Evolutionary conservation across 2,797 vertebrate genomes (phyloP), one percentile per base, ranked within the genome.

Genomic region (Sebastes minor): DNA sequence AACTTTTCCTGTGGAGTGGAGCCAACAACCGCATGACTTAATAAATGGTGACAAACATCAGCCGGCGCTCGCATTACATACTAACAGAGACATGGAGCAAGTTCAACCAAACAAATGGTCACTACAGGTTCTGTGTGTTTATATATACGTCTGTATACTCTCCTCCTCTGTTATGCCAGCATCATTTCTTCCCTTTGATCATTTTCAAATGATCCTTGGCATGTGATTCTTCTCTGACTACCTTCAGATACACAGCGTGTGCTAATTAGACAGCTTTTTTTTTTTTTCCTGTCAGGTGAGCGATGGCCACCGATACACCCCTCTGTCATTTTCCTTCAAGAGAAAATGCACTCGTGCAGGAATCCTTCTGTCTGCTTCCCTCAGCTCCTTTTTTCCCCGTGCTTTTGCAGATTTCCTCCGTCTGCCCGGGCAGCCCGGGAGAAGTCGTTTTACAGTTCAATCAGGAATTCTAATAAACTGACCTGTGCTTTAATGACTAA

Each of bases 391-490:
- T 86, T 81, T 59, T 71, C 84, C 74, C 84, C 82, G 52, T 27
- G 67, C 61, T 86, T 84, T 76, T 74, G 84, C 87, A 86, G 89
- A 92, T 94, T 46, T 90, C 86, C 80, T 77, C 74, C 56, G 46
- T 84, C 75, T 27, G 32, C 76, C 64, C 60, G 5, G 74, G 83
- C 90, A 84, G 91, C 91, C 86, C 18, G 71, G 83, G 82, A 93
- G 92, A 94, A 95, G 94, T 94, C 88, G 82, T 95, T 95, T 95
- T 95, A 95, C 95, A 94, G 94, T 95, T 96, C 94, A 95, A 95
- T 95, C 95, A 96, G 92, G 94, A 94, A 93, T 95, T 95, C 93
- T 95, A 95, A 95, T 96, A 95, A 95, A 95, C 94, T 95, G 94
- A 96, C 94, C 94, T 94, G 92, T 86, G 86, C 93, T 95, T 95